phyloP scores from a whole-genome alignment of 2,797 vertebrate genomes.

The Lepidocolaptes lacrymiger region DNA sequence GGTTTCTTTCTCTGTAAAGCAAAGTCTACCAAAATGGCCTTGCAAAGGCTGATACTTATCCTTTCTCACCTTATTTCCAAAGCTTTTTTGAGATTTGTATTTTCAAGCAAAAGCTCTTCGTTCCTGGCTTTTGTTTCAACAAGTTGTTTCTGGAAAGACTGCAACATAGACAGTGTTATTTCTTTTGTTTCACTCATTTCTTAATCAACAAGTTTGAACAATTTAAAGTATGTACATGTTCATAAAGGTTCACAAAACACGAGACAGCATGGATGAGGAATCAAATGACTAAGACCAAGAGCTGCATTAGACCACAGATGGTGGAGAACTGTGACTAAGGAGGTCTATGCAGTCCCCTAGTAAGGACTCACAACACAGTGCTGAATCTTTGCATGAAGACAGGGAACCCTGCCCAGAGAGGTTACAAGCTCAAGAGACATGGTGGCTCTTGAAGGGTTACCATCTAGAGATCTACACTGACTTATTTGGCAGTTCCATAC shows the following conservation, averaged over 20 bases:
- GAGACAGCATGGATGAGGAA: background rate
- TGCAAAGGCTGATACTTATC: background rate
- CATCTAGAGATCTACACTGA: background rate
- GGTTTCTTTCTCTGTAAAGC: background rate
- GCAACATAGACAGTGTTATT: constrained; percentile 37
- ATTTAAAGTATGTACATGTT: background rate
- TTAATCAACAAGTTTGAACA: background rate
- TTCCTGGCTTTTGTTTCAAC: constrained; percentile 76
- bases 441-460: background rate
- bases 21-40: background rate
- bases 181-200: background rate
- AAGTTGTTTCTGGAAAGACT: constrained; percentile 87
- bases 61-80: constrained; percentile 82
- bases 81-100: constrained; percentile 79
- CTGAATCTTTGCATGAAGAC: background rate
- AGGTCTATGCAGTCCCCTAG: background rate
- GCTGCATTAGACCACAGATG: background rate
- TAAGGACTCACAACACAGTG: background rate
- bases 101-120: constrained; percentile 79
- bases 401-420: background rate
- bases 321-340: background rate
- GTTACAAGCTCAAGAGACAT: background rate
- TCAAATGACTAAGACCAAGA: background rate
- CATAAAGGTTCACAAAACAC: background rate
- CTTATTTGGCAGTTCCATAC: constrained; percentile 67